Base-by-base conservation (phyloP, 2,888 invertebrate genomes). In the Suillia variegata region DNA sequence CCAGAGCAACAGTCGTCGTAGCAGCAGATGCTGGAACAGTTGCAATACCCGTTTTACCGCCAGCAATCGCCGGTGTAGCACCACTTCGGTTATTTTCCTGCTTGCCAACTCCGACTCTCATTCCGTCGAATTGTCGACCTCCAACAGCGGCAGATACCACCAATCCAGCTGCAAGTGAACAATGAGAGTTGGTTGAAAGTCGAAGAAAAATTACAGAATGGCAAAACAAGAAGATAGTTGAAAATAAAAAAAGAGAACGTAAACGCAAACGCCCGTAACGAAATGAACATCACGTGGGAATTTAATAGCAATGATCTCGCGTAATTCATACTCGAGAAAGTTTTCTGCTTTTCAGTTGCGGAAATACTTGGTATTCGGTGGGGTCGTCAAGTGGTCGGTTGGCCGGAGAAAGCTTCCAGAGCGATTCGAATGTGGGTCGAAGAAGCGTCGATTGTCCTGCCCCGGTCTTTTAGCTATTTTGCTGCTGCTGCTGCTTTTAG, bases 281-380 rank as follows among this genome's bases (percentile, higher is more conserved):
- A 55, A 59, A 55, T 47, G 33, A 54, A 47, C 59, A 55, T 50
- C 55, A 49, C 45, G 45, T 20, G 56, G 54, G 57, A 59, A 57
- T 57, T 63, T 55, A 57, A 54, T 63, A 42, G 56, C 59, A 38
- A 54, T 57, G 59, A 61, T 61, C 57, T 26, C 54, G 4, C 53
- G 52, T 42, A 55, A 45, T 56, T 52, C 63, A 52, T 55, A n/a
- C 34, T 18, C 20, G 15, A 13, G 34, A 13, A 38, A 38, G 38
- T 38, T 38, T 38, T 4, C 38, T n/a, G 4, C 38, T 4, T 38
- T 8, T 38, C n/a, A 4, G 38, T 13, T 8, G 5, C n/a, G 18
- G n/a, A 48, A 22, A 48, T 12, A 20, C 18, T 48, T 48, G 15
- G 8, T 10, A 15, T n/a, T n/a, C 45, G 45, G 18, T 15, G 8